Base-by-base conservation (phyloP, 2,797 vertebrate species). In the Enteromius unitaeniatus region DNA sequence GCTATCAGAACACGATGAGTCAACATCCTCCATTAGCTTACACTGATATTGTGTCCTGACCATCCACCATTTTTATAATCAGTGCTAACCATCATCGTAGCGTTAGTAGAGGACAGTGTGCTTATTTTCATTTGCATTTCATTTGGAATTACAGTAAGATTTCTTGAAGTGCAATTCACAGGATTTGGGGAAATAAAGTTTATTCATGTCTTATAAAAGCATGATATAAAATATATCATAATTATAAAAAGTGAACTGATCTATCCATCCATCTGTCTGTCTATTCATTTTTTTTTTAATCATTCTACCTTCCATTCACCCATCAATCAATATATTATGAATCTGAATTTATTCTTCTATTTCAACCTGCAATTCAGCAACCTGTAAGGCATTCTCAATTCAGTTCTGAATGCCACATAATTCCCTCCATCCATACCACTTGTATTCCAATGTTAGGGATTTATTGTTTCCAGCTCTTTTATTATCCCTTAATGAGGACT, bases 1-100 rank as follows among this genome's bases (percentile, higher is more conserved):
- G 47, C 47, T 51, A 83, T 82, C 67, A 77, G 55, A 73, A 68
- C 47, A 72, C 23, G 15, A 76, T 75, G 78, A 70, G 73, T 88
- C 82, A 86, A 53, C 74, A 40, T 73, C 17, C 26, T 47, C 53
- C 55, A 78, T 82, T 85, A 81, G 51, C 65, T 76, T 28, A 69
- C 17, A 23, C 55, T 78, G 64, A 34, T 45, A 78, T 28, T 11
- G 31, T 83, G 40, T 62, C 73, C 77, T 31, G 53, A 60, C 82
- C 73, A 83, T 76, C 53, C 14, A 21, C 21, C 53, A 42, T 40
- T 78, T 84, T 31, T 26, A 60, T 73, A 87, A 82, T 74, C 75
- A 78, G 60, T 28, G 21, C 40, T 21, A 58, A 49, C 8, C 64
- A 68, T 64, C 79, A 34, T 64, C 73, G 34, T 4, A 2, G 40